Percentiles rank a stretch among this genome's conserved stretches.
Evolutionary conservation across 1,140 invertebrate species (phyloP).

Genomic region (Drosophila novamexicana): DNA sequence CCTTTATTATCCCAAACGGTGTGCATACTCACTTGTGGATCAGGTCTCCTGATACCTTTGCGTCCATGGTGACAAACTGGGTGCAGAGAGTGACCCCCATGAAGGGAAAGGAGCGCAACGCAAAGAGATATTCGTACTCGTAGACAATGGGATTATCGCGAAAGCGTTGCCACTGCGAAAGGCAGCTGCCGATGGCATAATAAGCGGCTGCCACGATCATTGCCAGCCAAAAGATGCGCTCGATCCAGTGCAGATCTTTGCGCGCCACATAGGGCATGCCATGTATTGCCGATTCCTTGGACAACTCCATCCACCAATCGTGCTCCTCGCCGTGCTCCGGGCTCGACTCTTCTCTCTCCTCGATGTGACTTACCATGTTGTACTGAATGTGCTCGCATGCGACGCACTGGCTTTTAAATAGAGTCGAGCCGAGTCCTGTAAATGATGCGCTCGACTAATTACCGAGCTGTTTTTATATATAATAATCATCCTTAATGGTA

Average conservation of each 20-base stretch:
- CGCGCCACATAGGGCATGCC: slow-evolving; percentile 66
- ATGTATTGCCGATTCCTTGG: slow-evolving; percentile 65
- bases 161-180: slow-evolving; percentile 66
- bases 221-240: slow-evolving; percentile 66
- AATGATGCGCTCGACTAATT: slow-evolving; percentile 29
- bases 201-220: slow-evolving; percentile 54
- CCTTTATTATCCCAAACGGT: background rate
- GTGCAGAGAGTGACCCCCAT: slow-evolving; percentile 68
- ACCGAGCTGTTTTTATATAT: background rate
- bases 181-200: slow-evolving; percentile 63
- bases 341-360: background rate
- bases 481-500: slow-evolving; percentile 22
- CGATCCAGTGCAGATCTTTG: slow-evolving; percentile 68
- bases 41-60: background rate
- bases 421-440: background rate
- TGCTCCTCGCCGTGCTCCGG: background rate
- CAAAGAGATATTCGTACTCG: slow-evolving; percentile 69
- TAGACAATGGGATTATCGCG: slow-evolving; percentile 76
- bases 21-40: slow-evolving; percentile 50
- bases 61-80: background rate
- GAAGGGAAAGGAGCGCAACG: slow-evolving; percentile 63
- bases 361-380: slow-evolving; percentile 3
- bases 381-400: slow-evolving; percentile 1
- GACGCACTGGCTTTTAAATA: slow-evolving; percentile 4
- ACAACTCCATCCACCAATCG: slow-evolving; percentile 52